Conservation (phyloP, 2,888 invertebrate species). For the Lathronympha strigana region DNA sequence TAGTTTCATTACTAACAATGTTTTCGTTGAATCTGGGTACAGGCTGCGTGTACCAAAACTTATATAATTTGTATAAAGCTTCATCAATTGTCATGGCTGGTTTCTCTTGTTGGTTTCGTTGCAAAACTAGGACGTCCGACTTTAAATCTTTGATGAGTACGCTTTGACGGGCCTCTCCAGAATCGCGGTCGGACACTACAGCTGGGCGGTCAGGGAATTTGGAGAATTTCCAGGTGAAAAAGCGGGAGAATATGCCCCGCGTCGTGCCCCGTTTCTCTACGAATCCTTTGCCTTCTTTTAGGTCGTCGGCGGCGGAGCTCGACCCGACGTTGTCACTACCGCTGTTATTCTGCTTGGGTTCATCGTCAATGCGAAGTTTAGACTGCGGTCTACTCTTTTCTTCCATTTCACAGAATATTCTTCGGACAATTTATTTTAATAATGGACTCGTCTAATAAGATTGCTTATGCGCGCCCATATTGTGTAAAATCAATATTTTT, state of each 20-base stretch:
- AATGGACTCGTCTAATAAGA: too few species aligned
- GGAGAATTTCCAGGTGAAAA: not conserved
- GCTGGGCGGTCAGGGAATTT: not conserved
- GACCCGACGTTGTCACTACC: conserved; percentile 75
- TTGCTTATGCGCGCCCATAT: too few species aligned
- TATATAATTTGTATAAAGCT: conserved; percentile 93
- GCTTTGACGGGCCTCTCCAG: conserved; percentile 76
- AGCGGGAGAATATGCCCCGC: not conserved
- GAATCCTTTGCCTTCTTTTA: conserved; percentile 30
- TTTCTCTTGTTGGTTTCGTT: conserved; percentile 90
- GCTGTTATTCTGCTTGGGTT: conserved; percentile 75
- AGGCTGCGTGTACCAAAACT: conserved; percentile 99
- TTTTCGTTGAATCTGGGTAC: conserved; percentile 99
- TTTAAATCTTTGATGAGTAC: conserved; percentile 89
- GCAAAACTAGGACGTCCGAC: conserved; percentile 93
- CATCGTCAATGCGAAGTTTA: conserved; percentile 72
- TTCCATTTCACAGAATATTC: too few species aligned
- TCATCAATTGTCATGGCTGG: conserved; percentile 93
- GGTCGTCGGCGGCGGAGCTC: conserved; percentile 61
- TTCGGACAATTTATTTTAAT: too few species aligned
- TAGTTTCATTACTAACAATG: conserved; percentile 94
- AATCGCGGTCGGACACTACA: conserved; percentile 60
- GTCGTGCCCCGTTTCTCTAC: not conserved
- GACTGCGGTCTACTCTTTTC: conserved; percentile 67
- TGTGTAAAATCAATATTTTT: too few species aligned